Base-by-base conservation (phyloP, 1,140 invertebrate species). In the Atta cephalotes region DNA sequence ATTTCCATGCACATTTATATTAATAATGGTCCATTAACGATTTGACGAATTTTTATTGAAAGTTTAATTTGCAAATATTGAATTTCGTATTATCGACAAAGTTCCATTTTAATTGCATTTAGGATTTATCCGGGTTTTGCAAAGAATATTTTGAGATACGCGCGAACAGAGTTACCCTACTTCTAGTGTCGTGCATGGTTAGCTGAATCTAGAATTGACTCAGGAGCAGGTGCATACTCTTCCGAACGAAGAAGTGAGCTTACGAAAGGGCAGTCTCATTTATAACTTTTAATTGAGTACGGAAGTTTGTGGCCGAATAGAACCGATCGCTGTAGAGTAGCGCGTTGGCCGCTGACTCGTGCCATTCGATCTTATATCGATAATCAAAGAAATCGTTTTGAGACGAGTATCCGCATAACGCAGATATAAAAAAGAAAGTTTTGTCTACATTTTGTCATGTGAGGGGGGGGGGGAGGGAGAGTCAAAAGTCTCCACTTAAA, bases 241-340 rank as follows among this genome's bases (percentile, higher is more conserved):
- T 63, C n/a, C n/a, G 68, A 28, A 71, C 70, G 71, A 90, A 88
- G 80, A 90, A 84, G 80, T 70, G 60, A 62, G 70, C 79, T 90
- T 89, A 85, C 70, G 45, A 25, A 84, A 78, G 76, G 87, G 88
- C 89, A 87, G 78, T 84, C 87, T 91, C 91, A 90, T 92, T 92
- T 92, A 91, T 89, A 92, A 92, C 90, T 92, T 92, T 92, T 92
- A 92, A 92, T 92, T 90, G 90, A 90, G 86, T 89, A 71, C 80
- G 87, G 84, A 92, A 91, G 63, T 92, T 91, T 80, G 72, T n/a
- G 68, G 76, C 78, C 62, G 77, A 21, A 72, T 58, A 84, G 53
- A 60, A 68, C 65, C 85, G 70, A 90, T 84, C 72, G 72, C 63
- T 45, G 56, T 56, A 12, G 84, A 56, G 51, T 25, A 58, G 18